Evolutionary conservation across 2,113 vertebrate species (phyloP).

Genomic region (Poeciliopsis prolifica): DNA sequence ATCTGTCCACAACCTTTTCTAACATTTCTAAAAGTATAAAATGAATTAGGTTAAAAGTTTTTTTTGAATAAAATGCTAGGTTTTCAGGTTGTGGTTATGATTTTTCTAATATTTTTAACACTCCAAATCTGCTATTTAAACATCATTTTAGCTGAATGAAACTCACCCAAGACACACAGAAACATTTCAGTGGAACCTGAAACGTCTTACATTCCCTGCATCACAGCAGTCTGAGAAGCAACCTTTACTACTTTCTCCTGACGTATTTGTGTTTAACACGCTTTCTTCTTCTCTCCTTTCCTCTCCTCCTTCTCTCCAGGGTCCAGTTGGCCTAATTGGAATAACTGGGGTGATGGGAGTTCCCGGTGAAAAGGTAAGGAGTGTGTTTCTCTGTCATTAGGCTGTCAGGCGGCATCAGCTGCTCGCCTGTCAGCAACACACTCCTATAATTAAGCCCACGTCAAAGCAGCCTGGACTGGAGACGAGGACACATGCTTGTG

Average conservation of each 20-base stretch:
- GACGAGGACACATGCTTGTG: constrained; percentile 42
- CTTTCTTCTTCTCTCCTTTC: constrained; percentile 33
- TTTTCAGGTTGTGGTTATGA: not conserved
- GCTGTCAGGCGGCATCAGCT: constrained; percentile 66
- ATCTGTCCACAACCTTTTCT: too few species aligned
- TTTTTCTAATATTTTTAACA: not conserved
- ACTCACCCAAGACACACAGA: not conserved
- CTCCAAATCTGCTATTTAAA: not conserved
- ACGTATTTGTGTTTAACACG: constrained; percentile 16
- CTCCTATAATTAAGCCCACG: constrained; percentile 65
- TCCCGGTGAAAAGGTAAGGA: constrained; percentile 93
- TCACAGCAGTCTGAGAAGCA: constrained; percentile 41
- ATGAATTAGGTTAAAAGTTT: too few species aligned
- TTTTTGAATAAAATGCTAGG: not conserved
- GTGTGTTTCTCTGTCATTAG: constrained; percentile 61
- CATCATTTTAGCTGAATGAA: not conserved
- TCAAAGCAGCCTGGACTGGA: constrained; percentile 40
- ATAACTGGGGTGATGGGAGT: constrained; percentile 84
- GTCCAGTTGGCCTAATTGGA: constrained; percentile 87
- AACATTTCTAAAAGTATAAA: too few species aligned
- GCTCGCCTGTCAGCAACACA: constrained; percentile 45
- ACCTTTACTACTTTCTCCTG: constrained; percentile 23
- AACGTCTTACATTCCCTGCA: constrained; percentile 54
- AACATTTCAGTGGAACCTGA: constrained; percentile 14
- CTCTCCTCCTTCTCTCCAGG: constrained; percentile 75